A percentile compares a stretch with the other conserved stretches of the same genome.
phyloP scores from a whole-genome alignment of 2,113 vertebrate species.

The Suricata suricatta region DNA sequence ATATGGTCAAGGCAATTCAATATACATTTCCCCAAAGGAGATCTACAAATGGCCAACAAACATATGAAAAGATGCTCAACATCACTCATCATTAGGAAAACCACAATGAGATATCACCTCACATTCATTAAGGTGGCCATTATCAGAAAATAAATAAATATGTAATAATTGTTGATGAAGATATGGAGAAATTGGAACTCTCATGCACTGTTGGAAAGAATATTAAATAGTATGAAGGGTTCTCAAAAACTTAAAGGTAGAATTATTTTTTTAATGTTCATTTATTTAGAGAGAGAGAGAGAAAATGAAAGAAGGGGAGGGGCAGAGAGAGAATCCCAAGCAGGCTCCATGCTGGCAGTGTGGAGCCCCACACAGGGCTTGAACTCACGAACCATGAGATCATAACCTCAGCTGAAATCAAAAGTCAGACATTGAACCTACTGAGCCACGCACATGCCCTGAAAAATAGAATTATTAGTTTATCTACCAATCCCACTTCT shows the following conservation, averaged over 20 bases:
- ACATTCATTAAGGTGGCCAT: neutral
- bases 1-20: neutral
- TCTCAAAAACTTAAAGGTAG: neutral
- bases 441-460: too few relatives aligned
- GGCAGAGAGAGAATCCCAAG: too few relatives aligned
- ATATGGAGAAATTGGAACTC: neutral
- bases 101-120: neutral
- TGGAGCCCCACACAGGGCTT: too few relatives aligned
- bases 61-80: neutral
- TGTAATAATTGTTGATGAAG: neutral
- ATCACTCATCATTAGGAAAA: neutral
- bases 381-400: too few relatives aligned
- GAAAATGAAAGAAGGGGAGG: too few relatives aligned
- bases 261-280: neutral
- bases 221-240: neutral
- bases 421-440: too few relatives aligned
- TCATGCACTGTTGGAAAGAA: neutral
- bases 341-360: too few relatives aligned
- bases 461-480: neutral
- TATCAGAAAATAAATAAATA: neutral
- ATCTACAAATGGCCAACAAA: neutral
- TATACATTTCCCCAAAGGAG: neutral
- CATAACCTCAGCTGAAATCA: too few relatives aligned
- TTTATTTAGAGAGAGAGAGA: too few relatives aligned
- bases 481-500: neutral